Base-by-base conservation (phyloP, 64 coral and sea anemone genomes). In the Dendronephthya gigantea region DNA sequence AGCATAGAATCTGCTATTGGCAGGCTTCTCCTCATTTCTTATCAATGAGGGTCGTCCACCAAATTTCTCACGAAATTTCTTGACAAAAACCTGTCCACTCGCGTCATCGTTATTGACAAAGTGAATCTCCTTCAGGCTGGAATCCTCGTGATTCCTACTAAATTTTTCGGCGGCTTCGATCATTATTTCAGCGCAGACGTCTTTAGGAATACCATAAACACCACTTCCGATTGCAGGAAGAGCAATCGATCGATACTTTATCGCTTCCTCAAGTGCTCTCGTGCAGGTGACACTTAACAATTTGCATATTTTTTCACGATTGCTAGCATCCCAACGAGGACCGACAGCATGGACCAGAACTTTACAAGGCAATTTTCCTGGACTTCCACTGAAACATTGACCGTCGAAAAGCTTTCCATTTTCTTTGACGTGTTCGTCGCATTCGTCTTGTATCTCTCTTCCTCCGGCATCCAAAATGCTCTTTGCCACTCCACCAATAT, bases 331-430 rank as follows among this genome's bases (percentile, higher is more conserved):
- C 92, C 92, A 94, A 9, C 9, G 56, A 1, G 92, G 92, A 30
- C 92, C 86, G 1, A 94, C 88, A 0, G 89, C 86, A 65, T 94
- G 92, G 65, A 94, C 65, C 39, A 94, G 69, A 34, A 72, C 40
- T 16, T 70, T 85, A 43, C 89, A 94, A 52, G 92, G 89, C 17
- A 94, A 25, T 5, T 62, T 85, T 27, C 92, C 92, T 0, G 85
- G 82, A 32, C 47, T 35, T 5, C 88, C 87, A 35, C 23, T 51
- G 22, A 85, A 82, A 50, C 90, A 86, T 9, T 90, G 48, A 19
- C 88, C 92, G 7, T 81, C 48, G 55, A 69, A 69, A n/a, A 90
- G 56, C 0, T 13, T 10, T 22, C 83, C 83, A 19, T 88, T 32
- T 31, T 22, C 36, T 8, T 47, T 85, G 9, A 90, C 9, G 22